These are phyloP conservation scores for Pammene fasciana DNA, from an alignment of 2,888 invertebrate genomes.

Conservation along the genomic window DNA sequence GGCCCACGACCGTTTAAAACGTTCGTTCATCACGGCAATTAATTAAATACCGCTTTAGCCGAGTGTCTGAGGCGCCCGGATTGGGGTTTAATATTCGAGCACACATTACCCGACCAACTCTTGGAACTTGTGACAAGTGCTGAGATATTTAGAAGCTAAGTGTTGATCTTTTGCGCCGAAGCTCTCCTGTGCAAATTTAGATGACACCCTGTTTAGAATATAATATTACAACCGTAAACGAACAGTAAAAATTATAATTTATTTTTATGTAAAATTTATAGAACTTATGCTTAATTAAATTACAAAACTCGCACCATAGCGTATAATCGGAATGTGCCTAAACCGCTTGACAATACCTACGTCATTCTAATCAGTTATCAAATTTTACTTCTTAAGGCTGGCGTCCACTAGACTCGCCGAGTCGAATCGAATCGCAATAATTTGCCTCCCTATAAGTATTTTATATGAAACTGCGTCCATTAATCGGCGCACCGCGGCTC, in stretches of 20 bases:
- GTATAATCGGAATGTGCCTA: too few species aligned
- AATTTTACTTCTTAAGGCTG: too few species aligned
- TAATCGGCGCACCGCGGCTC: too few species aligned
- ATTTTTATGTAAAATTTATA: too few species aligned
- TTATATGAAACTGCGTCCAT: too few species aligned
- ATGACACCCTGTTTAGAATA: constrained; percentile 10
- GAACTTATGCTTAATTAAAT: too few species aligned
- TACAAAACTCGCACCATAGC: too few species aligned
- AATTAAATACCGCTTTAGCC: constrained; percentile 55
- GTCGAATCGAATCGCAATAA: too few species aligned
- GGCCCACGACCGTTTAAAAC: constrained; percentile 22
- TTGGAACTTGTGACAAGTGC: constrained; percentile 47
- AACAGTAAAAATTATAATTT: neutral
- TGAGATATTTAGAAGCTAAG: constrained; percentile 43
- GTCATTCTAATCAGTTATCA: too few species aligned
- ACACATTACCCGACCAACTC: constrained; percentile 47
- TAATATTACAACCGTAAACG: constrained; percentile 11
- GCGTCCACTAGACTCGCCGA: too few species aligned
- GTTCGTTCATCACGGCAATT: constrained; percentile 46
- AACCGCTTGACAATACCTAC: too few species aligned
- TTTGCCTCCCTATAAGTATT: too few species aligned
- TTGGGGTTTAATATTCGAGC: constrained; percentile 52
- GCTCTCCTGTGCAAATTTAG: constrained; percentile 49
- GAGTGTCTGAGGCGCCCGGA: constrained; percentile 49
- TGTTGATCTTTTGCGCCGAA: constrained; percentile 54